Evolutionary conservation across 1,140 invertebrate species (phyloP).

Genomic region (Bombus confusus): DNA sequence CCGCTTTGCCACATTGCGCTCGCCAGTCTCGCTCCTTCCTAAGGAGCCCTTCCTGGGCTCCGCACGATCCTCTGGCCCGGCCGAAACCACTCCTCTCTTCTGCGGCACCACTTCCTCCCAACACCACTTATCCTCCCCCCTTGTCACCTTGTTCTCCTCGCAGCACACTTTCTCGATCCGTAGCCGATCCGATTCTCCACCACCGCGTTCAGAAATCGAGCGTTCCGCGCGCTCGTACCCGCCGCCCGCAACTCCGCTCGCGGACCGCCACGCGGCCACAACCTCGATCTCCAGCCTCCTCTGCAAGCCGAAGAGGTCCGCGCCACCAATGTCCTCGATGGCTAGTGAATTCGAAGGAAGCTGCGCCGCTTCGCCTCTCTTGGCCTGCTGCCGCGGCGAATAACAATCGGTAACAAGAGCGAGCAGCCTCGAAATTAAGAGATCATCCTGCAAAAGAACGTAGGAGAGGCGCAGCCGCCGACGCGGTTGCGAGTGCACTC

Average conservation of each 20-base stretch:
- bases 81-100: conserved; percentile 31
- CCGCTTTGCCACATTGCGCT: conserved; percentile 90
- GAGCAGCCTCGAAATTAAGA: background rate
- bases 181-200: background rate
- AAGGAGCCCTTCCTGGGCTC: conserved; percentile 75
- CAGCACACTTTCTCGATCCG: background rate
- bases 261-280: background rate
- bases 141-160: background rate
- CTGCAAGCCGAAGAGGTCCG: background rate
- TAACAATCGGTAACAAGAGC: background rate
- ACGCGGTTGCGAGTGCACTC: conserved; percentile 21
- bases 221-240: background rate
- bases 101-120: conserved; percentile 32
- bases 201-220: background rate
- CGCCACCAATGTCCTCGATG: background rate
- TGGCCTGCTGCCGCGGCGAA: no score
- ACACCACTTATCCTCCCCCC: conserved; percentile 9
- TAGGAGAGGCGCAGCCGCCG: conserved; percentile 16
- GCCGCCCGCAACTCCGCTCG: background rate
- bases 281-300: background rate
- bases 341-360: background rate
- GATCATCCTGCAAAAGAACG: background rate
- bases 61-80: conserved; percentile 42
- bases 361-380: no score
- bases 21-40: conserved; percentile 76